Conservation (phyloP, 2,888 invertebrate genomes). For the Caenorhabditis sp. region DNA sequence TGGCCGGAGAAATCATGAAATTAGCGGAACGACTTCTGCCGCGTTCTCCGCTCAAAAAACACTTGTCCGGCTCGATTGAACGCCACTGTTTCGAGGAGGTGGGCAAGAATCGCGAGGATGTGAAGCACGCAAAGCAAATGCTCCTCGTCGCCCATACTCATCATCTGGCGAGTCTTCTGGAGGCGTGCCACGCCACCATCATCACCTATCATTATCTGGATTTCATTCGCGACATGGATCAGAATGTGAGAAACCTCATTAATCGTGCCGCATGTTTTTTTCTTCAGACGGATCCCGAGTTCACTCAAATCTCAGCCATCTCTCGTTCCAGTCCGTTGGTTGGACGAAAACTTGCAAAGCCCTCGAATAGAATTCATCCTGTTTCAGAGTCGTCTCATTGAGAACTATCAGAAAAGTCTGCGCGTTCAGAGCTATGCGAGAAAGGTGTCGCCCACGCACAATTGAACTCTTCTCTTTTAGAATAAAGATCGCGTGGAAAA, state of each 20-base stretch:
- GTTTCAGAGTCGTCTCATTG: too few relatives aligned
- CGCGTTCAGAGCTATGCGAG: too few relatives aligned
- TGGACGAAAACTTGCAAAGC: too few relatives aligned
- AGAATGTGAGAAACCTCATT: constrained; percentile 6
- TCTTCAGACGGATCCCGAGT: too few relatives aligned
- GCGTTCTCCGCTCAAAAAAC: background rate
- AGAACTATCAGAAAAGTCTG: too few relatives aligned
- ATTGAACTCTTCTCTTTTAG: too few relatives aligned
- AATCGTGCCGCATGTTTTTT: too few relatives aligned
- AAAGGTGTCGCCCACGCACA: too few relatives aligned
- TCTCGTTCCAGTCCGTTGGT: too few relatives aligned
- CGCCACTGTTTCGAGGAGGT: constrained; percentile 1
- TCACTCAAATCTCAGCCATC: too few relatives aligned
- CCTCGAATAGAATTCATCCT: too few relatives aligned
- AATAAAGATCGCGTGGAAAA: too few relatives aligned
- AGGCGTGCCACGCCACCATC: constrained; percentile 22
- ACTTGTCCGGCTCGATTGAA: background rate
- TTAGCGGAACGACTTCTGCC: background rate
- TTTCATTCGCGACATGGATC: constrained; percentile 7
- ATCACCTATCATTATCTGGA: constrained; percentile 18
- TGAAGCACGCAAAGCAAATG: constrained; percentile 4
- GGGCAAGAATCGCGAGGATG: constrained; percentile 12
- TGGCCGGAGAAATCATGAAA: background rate
- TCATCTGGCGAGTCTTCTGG: constrained; percentile 16
- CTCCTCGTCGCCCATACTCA: constrained; percentile 29